phyloP scores from a whole-genome alignment of 2,113 vertebrate genomes.

The Triplophysa tibetana region DNA sequence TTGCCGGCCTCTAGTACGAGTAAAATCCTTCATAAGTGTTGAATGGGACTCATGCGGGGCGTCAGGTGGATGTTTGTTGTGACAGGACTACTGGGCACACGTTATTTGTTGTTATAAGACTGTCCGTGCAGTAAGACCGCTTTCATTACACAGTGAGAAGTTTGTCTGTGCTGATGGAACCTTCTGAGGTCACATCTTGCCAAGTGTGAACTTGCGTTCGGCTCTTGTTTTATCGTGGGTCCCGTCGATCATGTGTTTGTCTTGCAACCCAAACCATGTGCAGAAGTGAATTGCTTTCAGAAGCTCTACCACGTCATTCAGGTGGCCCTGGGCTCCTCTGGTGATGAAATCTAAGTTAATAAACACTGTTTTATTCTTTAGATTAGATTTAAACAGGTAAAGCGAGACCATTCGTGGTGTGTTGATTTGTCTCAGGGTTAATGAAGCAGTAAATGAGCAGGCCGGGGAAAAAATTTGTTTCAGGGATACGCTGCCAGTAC shows the following conservation, averaged over 20 bases:
- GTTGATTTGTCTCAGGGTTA: constrained; percentile 2
- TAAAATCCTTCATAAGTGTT: constrained; percentile 21
- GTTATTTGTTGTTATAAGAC: constrained; percentile 51
- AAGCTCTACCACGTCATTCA: constrained; percentile 29
- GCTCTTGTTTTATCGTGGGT: constrained; percentile 54
- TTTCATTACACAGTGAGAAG: constrained; percentile 56
- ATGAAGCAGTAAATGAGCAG: constrained; percentile 34
- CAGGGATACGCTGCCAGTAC: neutral
- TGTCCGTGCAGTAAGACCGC: constrained; percentile 42
- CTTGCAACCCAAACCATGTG: constrained; percentile 71
- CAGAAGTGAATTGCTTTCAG: constrained; percentile 65
- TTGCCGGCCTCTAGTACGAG: neutral
- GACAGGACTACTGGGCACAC: constrained; percentile 51
- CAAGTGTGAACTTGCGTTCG: constrained; percentile 56
- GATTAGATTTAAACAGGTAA: constrained; percentile 15
- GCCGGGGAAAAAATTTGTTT: constrained; percentile 38
- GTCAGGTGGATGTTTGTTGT: constrained; percentile 54
- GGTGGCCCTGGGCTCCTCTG: neutral
- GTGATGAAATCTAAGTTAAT: constrained; percentile 5
- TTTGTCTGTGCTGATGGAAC: constrained; percentile 58
- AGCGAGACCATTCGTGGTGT: neutral
- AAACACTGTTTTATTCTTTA: neutral
- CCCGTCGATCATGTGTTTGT: constrained; percentile 63
- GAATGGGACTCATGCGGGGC: constrained; percentile 41
- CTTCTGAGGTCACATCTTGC: constrained; percentile 42